Evolutionary conservation across 2,797 vertebrate genomes (phyloP).

Genomic region (Poecilia velifera): DNA sequence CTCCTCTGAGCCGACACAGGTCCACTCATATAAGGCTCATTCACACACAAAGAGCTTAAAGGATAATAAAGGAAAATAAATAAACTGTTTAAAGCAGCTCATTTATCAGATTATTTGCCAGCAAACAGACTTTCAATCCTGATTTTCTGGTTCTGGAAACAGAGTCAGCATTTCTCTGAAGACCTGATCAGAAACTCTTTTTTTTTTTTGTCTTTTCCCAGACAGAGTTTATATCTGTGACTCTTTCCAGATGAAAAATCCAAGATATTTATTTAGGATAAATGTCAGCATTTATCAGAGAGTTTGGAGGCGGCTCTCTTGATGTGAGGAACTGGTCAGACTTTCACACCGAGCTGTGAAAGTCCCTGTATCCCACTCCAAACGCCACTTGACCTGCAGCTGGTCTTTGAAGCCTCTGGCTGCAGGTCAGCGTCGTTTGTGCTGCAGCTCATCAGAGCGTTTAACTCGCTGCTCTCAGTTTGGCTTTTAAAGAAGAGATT

Average conservation of each 20-base stretch:
- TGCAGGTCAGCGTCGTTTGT: constrained; percentile 5
- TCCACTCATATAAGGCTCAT: too few relatives aligned
- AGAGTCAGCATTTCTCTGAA: too few relatives aligned
- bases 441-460: not conserved
- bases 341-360: not conserved
- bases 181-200: too few relatives aligned
- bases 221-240: too few relatives aligned
- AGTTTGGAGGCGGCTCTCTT: not conserved
- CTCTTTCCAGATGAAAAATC: not conserved
- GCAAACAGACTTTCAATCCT: too few relatives aligned
- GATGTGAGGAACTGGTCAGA: not conserved
- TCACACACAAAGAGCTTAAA: not conserved
- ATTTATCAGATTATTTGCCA: not conserved
- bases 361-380: not conserved
- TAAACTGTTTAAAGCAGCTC: not conserved
- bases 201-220: too few relatives aligned
- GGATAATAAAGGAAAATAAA: not conserved
- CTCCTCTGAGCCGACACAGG: not conserved
- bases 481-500: not conserved
- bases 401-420: not conserved
- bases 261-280: not conserved
- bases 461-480: not conserved
- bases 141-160: too few relatives aligned
- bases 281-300: not conserved
- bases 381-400: not conserved